Conservation (phyloP, 2,113 vertebrate genomes). For the Eretmodus cyanostictus region DNA sequence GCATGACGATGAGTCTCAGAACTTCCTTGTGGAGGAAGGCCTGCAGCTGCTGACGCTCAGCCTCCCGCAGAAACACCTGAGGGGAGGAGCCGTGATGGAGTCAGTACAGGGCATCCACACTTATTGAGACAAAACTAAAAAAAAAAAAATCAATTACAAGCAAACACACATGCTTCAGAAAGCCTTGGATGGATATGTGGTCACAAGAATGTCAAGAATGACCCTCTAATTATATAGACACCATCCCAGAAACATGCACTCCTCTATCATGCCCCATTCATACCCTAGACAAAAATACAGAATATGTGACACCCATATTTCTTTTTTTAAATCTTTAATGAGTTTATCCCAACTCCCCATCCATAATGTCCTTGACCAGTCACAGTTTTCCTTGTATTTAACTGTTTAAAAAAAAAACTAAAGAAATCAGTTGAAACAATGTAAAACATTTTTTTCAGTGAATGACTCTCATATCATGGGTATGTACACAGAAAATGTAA, state of each 20-base stretch:
- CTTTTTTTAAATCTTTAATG: neutral
- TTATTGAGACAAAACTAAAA: neutral
- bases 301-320: neutral
- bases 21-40: conserved; percentile 87
- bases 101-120: neutral
- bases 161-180: neutral
- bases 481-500: neutral
- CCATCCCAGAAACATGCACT: neutral
- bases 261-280: conserved; percentile 14
- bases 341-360: neutral
- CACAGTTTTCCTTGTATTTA: neutral
- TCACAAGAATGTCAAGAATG: conserved; percentile 53
- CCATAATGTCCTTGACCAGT: neutral
- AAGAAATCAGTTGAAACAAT: neutral
- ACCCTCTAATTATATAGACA: conserved; percentile 59
- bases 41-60: conserved; percentile 83
- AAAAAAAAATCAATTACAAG: neutral
- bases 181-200: neutral
- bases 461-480: neutral
- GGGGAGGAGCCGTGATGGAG: neutral
- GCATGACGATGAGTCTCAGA: conserved; percentile 76
- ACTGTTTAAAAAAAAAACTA: neutral
- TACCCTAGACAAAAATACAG: neutral
- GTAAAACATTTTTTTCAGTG: neutral
- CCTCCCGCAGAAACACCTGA: conserved; percentile 91